Percentiles rank a stretch among this genome's conserved stretches.
Evolutionary conservation across 2,797 vertebrate species (phyloP).

Genomic region (Merluccius polli): DNA sequence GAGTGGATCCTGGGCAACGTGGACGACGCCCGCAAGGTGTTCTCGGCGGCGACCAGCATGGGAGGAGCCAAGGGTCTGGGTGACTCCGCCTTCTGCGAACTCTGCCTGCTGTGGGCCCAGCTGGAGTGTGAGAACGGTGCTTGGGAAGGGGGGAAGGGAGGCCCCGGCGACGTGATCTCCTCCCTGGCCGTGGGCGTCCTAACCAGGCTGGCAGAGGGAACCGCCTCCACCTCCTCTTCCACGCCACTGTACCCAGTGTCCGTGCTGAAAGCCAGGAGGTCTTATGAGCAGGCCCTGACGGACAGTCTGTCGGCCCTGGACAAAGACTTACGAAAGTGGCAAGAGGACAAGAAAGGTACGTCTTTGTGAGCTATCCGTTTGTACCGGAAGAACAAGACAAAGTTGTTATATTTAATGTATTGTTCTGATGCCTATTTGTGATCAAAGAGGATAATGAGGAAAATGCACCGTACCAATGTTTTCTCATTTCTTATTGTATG

Average conservation of each 20-base stretch:
- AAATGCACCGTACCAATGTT: background rate
- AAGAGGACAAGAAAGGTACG: slow-evolving; percentile 42
- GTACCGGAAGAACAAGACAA: background rate
- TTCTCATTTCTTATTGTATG: background rate
- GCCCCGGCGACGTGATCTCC: slow-evolving; percentile 24
- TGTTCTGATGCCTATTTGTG: background rate
- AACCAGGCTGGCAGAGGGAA: slow-evolving; percentile 75
- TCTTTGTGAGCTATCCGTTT: background rate
- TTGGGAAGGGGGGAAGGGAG: slow-evolving; percentile 30
- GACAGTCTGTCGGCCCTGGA: slow-evolving; percentile 50
- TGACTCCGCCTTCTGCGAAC: slow-evolving; percentile 75
- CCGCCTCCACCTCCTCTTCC: slow-evolving; percentile 58
- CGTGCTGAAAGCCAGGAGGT: slow-evolving; percentile 85
- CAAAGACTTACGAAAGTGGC: slow-evolving; percentile 16
- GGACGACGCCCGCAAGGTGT: slow-evolving; percentile 88
- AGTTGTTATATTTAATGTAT: background rate
- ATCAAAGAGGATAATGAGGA: background rate
- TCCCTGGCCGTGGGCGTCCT: slow-evolving; percentile 78
- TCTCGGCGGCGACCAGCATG: slow-evolving; percentile 76
- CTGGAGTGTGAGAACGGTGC: slow-evolving; percentile 76
- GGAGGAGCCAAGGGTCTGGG: slow-evolving; percentile 68
- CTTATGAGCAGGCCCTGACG: slow-evolving; percentile 76
- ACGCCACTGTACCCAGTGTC: slow-evolving; percentile 67
- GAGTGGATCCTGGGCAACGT: slow-evolving; percentile 91
- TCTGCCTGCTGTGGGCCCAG: slow-evolving; percentile 85